phyloP scores from a whole-genome alignment of 2,797 vertebrate species.

The Amblyopsis hoosieri region DNA sequence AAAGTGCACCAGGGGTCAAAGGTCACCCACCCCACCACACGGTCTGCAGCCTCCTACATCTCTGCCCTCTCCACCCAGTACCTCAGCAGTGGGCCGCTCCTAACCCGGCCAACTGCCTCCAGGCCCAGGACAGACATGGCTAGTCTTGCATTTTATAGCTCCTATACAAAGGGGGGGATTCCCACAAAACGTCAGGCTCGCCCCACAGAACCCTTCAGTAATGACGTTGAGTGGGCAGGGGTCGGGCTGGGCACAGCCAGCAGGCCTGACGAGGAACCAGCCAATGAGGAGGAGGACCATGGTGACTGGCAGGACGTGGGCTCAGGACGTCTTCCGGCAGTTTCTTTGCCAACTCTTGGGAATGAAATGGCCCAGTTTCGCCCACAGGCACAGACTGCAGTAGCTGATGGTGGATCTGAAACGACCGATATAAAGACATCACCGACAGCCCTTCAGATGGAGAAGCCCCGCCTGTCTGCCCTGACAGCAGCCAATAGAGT shows the following conservation, averaged over 20 bases:
- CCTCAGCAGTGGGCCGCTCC: slow-evolving; percentile 41
- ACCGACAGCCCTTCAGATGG: slow-evolving; percentile 24
- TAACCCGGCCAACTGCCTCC: slow-evolving; percentile 42
- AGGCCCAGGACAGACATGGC: slow-evolving; percentile 56
- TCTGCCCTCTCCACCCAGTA: slow-evolving; percentile 41
- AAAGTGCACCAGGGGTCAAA: slow-evolving; percentile 27
- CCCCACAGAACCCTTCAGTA: slow-evolving; percentile 33
- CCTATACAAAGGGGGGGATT: slow-evolving; percentile 24
- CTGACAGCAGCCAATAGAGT: slow-evolving; percentile 37
- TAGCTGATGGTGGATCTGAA: slow-evolving; percentile 29
- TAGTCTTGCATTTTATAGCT: slow-evolving; percentile 32
- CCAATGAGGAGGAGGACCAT: slow-evolving; percentile 30
- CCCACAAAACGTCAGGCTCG: slow-evolving; percentile 43
- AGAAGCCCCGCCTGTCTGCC: slow-evolving; percentile 31
- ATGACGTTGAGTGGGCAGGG: slow-evolving; percentile 26
- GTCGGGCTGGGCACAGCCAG: slow-evolving; percentile 8
- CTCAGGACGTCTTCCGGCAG: slow-evolving; percentile 51
- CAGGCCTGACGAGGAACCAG: slow-evolving; percentile 22
- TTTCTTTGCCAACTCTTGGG: slow-evolving; percentile 31
- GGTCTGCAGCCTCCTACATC: slow-evolving; percentile 35
- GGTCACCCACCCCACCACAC: slow-evolving; percentile 26
- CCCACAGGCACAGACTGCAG: slow-evolving; percentile 55
- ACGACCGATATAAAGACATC: slow-evolving; percentile 26
- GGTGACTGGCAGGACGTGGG: slow-evolving; percentile 53
- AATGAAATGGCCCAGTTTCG: slow-evolving; percentile 59